Base-by-base conservation (phyloP, 2,888 invertebrate genomes). In the Celastrina argiolus region DNA sequence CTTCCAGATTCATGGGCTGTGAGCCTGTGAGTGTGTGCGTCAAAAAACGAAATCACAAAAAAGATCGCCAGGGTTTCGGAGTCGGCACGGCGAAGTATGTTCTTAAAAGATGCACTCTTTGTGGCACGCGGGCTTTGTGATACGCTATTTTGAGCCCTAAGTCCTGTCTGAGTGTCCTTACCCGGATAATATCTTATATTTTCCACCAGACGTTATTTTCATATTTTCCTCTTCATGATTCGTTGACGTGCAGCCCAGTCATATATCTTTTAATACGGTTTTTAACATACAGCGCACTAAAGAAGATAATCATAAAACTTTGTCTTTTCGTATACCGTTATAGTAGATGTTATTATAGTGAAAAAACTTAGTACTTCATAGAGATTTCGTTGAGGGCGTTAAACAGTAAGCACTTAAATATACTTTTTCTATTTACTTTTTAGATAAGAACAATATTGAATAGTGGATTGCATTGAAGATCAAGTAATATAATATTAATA, bases 111-210 rank as follows among this genome's bases (percentile, higher is more conserved):
- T 28, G 41, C 58, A 39, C 61, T 39, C 61, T 65, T 59, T 58
- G 41, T 58, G 41, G 58, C 28, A 58, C 65, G 58, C 58, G 39
- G 28, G 66, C 67, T 68, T 71, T 69, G 68, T 67, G 68, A 67
- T 66, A 66, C 68, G 66, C 68, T 67, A 66, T 67, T 71, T 68
- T 71, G 69, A 68, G 66, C 66, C 64, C 61, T 68, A 67, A 70
- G 67, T 65, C 61, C 56, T 61, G 71, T 68, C 67, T 68, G 68
- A 68, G 69, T 69, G 65, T 65, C 36, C 66, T 65, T 58, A 59
- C 18, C 56, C 56, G 58, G 41, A 28, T 61, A 63, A 66, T 64
- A 66, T 45, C 45, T 63, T 67, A 51, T 64, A 51, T 45, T 64
- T 36, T 56, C 51, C 56, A 28, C 41, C 65, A 59, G 65, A 65